Evolutionary conservation across 2,888 invertebrate genomes (phyloP), one percentile per base, ranked within the genome.

Genomic region (Andrena bucephala): DNA sequence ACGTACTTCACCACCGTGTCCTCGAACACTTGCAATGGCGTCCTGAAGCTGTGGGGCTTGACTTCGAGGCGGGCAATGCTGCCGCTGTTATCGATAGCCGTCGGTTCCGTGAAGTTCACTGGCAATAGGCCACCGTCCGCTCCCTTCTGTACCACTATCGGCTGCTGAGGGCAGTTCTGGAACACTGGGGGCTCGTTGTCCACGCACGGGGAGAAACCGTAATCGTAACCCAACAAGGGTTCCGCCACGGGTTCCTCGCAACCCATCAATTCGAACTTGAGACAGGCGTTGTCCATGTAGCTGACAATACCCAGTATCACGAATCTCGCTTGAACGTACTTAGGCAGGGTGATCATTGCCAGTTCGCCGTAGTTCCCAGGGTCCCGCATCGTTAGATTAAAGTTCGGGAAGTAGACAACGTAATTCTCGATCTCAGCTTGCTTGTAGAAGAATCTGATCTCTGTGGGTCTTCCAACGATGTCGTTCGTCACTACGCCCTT

Each of bases 281-380:
- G 95, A 93, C 99, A 99, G 71, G 99, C 98, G 91, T 99, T 99
- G 89, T 98, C 98, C 97, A 99, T 98, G 92, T 99, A 99, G 92
- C 98, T 98, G 0, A 99, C 98, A 89, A 99, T 98, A 74, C 99
- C 98, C 89, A 99, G 95, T 91, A 99, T 98, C 8, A 99, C 98
- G 93, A 98, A 99, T 91, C 99, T 95, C 0, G 99, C 99, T 94
- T 98, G 97, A 0, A 99, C 98, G 89, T 97, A 98, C 94, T 98
- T 98, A 0, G 99, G 98, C 71, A 99, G 93, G 0, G 98, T 98
- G 85, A 99, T 99, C 97, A 99, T 98, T 0, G 99, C 98, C 74
- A 99, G 94, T 95, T 99, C 99, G 73, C 99, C 99, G 92, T 99
- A 99, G 94, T 99, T 98, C 90, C 98, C 98, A n/a, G 98, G 98